Conservation (phyloP, 2,797 vertebrate species). For the Xenops minutus region DNA sequence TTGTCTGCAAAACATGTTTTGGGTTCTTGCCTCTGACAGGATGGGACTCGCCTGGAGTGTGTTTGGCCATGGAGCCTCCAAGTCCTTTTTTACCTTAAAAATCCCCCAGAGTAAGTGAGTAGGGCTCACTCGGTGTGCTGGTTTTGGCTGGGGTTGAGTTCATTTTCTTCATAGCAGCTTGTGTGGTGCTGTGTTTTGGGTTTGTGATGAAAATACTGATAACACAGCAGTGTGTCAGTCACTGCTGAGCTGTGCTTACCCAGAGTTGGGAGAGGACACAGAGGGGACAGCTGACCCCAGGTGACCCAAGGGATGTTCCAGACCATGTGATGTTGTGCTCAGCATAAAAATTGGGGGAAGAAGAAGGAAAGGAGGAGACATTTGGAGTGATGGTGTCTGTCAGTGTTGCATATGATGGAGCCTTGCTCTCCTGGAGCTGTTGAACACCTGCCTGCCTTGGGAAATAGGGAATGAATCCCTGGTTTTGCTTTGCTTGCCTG, state of each 20-base stretch:
- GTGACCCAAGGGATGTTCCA: not conserved
- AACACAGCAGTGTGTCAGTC: not conserved
- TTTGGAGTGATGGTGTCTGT: not conserved
- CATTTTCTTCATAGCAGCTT: not conserved
- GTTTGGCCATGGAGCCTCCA: not conserved
- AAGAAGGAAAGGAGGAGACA: not conserved
- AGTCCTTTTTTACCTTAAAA: not conserved
- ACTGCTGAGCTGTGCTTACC: not conserved
- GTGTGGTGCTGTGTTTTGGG: not conserved
- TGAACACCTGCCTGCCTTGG: not conserved
- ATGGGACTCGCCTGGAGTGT: not conserved
- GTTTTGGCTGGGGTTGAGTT: not conserved
- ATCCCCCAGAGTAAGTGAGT: not conserved
- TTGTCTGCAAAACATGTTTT: not conserved
- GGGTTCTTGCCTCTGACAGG: not conserved
- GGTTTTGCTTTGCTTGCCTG: not conserved
- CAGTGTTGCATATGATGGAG: accelerated
- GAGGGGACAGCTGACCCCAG: not conserved
- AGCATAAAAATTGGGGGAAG: not conserved
- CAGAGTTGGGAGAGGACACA: not conserved
- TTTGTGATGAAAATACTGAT: not conserved
- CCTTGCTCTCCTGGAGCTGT: not conserved
- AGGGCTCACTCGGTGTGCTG: not conserved
- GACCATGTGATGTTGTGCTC: not conserved
- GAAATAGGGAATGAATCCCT: not conserved